Conservation (phyloP, 2,113 vertebrate species). For the Oreochromis aureus region DNA sequence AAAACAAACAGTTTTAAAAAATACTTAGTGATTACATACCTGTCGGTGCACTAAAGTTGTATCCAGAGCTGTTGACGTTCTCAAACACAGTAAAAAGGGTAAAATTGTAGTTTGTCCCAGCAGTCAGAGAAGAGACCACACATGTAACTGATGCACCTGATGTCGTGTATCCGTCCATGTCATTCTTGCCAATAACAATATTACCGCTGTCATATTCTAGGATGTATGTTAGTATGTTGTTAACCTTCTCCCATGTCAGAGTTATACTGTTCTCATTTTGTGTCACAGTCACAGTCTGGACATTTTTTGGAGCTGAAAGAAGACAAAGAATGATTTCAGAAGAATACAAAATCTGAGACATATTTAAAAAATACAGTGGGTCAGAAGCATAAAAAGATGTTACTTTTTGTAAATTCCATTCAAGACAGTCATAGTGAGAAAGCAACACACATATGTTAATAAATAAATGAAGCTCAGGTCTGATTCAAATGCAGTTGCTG, state of each 20-base stretch:
- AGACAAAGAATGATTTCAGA: neutral
- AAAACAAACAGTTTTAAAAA: neutral
- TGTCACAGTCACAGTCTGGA: accelerated
- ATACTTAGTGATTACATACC: accelerated
- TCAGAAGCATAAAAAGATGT: neutral
- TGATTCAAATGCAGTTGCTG: neutral
- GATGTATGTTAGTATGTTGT: neutral
- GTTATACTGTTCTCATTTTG: neutral
- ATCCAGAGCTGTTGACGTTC: neutral
- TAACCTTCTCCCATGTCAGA: neutral
- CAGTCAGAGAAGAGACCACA: neutral
- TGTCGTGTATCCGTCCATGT: accelerated
- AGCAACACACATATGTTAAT: neutral
- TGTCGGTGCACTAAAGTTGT: neutral
- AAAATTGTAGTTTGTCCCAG: neutral
- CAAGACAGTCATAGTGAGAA: neutral
- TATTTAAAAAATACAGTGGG: neutral
- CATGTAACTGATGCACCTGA: neutral
- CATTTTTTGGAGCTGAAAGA: neutral
- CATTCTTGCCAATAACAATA: neutral
- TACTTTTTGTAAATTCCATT: neutral
- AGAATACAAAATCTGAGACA: neutral
- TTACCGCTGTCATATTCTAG: accelerated
- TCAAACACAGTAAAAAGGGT: neutral
- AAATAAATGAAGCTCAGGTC: neutral